phyloP scores from a whole-genome alignment of 2,797 vertebrate species.

The Monodelphis domestica region DNA sequence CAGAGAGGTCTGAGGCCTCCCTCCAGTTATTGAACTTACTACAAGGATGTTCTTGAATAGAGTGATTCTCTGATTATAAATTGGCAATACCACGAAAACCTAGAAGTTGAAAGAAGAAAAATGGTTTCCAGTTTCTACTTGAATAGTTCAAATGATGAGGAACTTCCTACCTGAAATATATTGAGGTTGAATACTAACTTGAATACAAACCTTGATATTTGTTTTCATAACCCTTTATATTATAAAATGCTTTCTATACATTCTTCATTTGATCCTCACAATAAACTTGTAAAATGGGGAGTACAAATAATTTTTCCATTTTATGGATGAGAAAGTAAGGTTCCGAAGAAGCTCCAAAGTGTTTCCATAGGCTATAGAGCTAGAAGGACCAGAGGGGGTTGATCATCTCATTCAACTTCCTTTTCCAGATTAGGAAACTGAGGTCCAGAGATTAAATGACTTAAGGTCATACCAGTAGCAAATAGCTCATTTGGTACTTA shows the following conservation, averaged over 20 bases:
- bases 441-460: not conserved
- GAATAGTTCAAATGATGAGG: not conserved
- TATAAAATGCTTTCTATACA: not conserved
- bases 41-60: not conserved
- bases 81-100: not conserved
- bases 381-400: no score
- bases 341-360: no score
- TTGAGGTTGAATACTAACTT: not conserved
- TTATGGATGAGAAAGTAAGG: no score
- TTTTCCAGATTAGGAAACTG: not conserved
- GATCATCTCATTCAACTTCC: not conserved
- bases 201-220: not conserved
- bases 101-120: not conserved
- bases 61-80: constrained; percentile 29
- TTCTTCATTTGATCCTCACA: not conserved
- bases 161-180: not conserved
- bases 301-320: not conserved
- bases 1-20: constrained; percentile 22
- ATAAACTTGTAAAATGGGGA: not conserved
- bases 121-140: no score
- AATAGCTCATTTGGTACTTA: not conserved
- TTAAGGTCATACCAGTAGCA: not conserved
- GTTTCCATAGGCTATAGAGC: no score
- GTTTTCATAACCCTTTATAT: not conserved
- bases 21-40: constrained; percentile 41